Percentiles rank a stretch among this genome's conserved stretches.
Evolutionary conservation across 2,797 vertebrate genomes (phyloP).

Genomic region (Notolepis coatsorum): DNA sequence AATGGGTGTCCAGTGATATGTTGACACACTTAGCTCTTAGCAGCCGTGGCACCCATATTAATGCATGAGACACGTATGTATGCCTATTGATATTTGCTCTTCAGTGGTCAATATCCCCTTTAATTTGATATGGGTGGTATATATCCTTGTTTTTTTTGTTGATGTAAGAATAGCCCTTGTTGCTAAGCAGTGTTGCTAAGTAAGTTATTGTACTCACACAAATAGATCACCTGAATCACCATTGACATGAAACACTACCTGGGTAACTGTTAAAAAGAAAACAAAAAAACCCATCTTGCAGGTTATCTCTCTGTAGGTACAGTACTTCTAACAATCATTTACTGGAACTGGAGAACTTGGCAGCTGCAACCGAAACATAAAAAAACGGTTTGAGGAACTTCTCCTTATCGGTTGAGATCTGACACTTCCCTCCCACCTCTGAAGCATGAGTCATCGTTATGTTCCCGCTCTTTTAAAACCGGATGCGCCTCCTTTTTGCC

Average conservation of each 20-base stretch:
- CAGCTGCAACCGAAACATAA: conserved; percentile 51
- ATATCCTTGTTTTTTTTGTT: background rate
- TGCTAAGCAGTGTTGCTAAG: conserved; percentile 6
- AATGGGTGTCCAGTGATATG: no score
- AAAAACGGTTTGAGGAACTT: conserved; percentile 23
- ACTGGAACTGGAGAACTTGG: conserved; percentile 41
- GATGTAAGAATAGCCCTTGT: background rate
- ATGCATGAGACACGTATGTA: conserved; percentile 7
- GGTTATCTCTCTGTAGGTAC: conserved; percentile 5
- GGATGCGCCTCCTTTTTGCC: conserved; percentile 43
- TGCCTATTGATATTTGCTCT: background rate
- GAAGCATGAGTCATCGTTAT: conserved; percentile 54
- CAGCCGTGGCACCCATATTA: conserved; percentile 15
- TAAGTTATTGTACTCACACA: conserved; percentile 3
- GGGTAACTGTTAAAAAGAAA: background rate
- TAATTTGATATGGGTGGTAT: background rate
- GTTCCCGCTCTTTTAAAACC: conserved; percentile 57
- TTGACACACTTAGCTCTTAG: no score
- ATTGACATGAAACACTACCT: conserved; percentile 25
- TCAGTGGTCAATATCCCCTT: background rate
- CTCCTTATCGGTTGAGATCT: conserved; percentile 47
- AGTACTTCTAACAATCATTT: conserved; percentile 31
- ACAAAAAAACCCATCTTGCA: conserved; percentile 25
- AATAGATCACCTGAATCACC: conserved; percentile 9
- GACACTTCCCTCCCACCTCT: conserved; percentile 23